Evolutionary conservation across 2,113 vertebrate genomes (phyloP), one percentile per base, ranked within the genome.

Genomic region (Gnathonemus longibarbis): DNA sequence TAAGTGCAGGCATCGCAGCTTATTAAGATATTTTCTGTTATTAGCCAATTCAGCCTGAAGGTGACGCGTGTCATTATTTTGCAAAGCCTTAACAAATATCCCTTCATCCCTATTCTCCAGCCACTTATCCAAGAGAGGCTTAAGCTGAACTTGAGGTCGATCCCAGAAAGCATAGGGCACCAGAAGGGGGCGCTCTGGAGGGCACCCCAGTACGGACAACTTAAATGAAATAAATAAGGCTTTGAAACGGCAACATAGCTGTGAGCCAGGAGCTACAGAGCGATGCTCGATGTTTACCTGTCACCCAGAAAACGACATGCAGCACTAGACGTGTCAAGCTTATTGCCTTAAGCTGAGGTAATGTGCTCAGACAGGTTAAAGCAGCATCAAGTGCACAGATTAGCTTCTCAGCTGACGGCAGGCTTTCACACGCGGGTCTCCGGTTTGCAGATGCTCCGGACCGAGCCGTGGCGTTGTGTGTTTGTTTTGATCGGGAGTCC

Each of bases 371-470:
- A 90, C 91, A 91, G 93, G 91, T 92, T 91, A 88, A 91, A 90
- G 88, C 90, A 91, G 85, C 90, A 77, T 92, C 35, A 88, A 90
- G 91, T 92, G 91, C 91, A 91, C 90, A 90, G 91, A 92, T 91
- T 91, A 66, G 85, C 89, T 80, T 90, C 45, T 91, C 90, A 80
- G 89, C 89, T 91, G 92, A 91, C 90, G 90, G 83, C 50, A 85
- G 90, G 83, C 91, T 50, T 91, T 91, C 88, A 89, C 90, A 90
- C 52, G 52, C 90, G 91, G 56, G 90, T 89, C 91, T 70, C 84
- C 45, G 52, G 86, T 86, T 91, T 85, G 91, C 92, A 93, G 89
- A 88, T 42, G 86, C 58, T 91, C 90, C 91, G 90, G 80, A 35
- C 88, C 58, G 90, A 58, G 91, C 27, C 3, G 91, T 83, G 83